These are phyloP conservation scores for Hycleus cichorii DNA, from an alignment of 1,140 invertebrate genomes.

Conservation along the genomic window DNA sequence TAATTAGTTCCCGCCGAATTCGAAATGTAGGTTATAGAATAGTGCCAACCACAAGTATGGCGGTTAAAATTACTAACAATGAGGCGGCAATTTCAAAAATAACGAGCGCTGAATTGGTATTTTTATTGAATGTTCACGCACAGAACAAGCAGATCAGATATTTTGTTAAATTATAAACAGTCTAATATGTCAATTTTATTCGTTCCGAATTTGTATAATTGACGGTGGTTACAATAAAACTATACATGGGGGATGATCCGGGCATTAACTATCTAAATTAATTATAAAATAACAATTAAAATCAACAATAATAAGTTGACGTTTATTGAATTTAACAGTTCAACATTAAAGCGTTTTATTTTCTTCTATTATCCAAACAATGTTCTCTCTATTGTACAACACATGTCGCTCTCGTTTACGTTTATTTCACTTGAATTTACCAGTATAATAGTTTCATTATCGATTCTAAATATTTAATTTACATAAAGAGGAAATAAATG, in stretches of 20 bases:
- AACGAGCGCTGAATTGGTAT: background rate
- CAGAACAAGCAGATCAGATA: conserved; percentile 24
- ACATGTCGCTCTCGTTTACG: too few species aligned
- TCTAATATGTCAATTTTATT: conserved; percentile 14
- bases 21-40: too few species aligned
- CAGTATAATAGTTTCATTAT: too few species aligned
- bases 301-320: conserved; percentile 22
- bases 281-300: conserved; percentile 18
- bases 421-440: too few species aligned
- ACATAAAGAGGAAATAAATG: too few species aligned
- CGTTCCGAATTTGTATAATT: conserved; percentile 4
- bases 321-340: conserved; percentile 9
- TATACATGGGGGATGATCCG: conserved; percentile 1
- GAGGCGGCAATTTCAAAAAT: too few species aligned
- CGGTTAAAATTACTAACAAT: too few species aligned
- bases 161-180: conserved; percentile 18
- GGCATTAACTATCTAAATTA: conserved; percentile 8
- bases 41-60: too few species aligned
- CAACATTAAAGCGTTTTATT: conserved; percentile 18
- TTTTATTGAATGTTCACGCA: conserved; percentile 17
- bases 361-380: background rate
- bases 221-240: conserved; percentile 19
- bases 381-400: too few species aligned
- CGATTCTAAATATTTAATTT: too few species aligned
- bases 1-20: background rate